A percentile compares a stretch with the other conserved stretches of the same genome.
Evolutionary conservation across 1,140 invertebrate species (phyloP).

Genomic region (Papilio xuthus): DNA sequence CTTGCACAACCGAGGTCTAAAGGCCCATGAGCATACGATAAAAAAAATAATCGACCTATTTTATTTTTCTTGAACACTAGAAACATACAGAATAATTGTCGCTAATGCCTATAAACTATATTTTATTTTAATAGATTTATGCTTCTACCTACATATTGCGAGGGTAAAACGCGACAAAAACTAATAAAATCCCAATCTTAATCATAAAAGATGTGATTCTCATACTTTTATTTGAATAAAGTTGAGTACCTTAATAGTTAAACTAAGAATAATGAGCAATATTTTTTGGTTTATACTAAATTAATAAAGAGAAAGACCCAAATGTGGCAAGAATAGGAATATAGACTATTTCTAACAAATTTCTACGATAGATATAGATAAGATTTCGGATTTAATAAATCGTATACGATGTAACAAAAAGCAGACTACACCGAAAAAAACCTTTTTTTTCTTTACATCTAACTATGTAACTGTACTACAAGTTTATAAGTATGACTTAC

Average conservation of each 20-base stretch:
- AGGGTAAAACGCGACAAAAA: neutral
- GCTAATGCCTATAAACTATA: neutral
- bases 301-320: no score
- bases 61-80: neutral
- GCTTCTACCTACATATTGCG: neutral
- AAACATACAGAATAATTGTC: neutral
- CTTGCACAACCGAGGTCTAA: neutral
- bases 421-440: no score
- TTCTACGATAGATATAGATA: no score
- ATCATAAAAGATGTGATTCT: neutral
- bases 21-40: neutral
- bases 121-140: neutral
- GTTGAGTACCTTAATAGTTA: no score
- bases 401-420: neutral
- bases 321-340: no score
- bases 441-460: no score
- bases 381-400: no score
- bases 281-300: no score
- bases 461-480: no score
- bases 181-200: neutral
- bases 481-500: neutral
- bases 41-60: neutral
- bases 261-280: no score
- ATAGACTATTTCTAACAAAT: neutral
- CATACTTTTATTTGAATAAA: neutral